phyloP scores from a whole-genome alignment of 2,797 vertebrate species.

The Tokudaia muenninki region DNA sequence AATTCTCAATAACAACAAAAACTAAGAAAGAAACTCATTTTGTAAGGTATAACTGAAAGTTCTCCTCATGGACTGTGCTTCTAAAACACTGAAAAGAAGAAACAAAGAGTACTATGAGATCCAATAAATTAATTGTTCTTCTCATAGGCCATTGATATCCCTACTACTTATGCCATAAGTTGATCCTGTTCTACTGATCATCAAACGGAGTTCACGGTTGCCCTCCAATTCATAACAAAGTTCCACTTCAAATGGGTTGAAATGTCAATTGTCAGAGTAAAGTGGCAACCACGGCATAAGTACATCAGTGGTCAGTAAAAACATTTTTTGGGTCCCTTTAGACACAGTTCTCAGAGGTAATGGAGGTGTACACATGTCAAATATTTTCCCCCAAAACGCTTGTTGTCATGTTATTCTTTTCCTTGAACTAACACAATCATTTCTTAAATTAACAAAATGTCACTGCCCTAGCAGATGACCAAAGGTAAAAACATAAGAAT shows the following conservation, averaged over 20 bases:
- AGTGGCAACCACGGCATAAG: not conserved
- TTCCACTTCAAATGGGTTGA: not conserved
- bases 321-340: not conserved
- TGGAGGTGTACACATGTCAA: not conserved
- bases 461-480: slow-evolving; percentile 25
- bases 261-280: not conserved
- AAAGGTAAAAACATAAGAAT: not conserved
- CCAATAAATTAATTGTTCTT: not conserved
- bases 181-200: not conserved
- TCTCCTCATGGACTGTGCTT: not conserved
- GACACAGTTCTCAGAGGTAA: not conserved
- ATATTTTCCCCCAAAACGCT: not conserved
- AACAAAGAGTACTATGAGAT: not conserved
- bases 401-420: not conserved
- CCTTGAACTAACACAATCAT: not conserved
- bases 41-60: not conserved
- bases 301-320: not conserved
- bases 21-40: too few relatives aligned
- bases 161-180: not conserved
- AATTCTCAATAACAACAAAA: not conserved
- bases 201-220: not conserved
- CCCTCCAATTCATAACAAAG: not conserved
- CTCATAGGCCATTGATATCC: not conserved
- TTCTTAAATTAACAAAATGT: slow-evolving; percentile 7
- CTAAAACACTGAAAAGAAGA: not conserved